Evolutionary conservation across 2,888 invertebrate species (phyloP).

Genomic region (Pachymerium ferrugineum): DNA sequence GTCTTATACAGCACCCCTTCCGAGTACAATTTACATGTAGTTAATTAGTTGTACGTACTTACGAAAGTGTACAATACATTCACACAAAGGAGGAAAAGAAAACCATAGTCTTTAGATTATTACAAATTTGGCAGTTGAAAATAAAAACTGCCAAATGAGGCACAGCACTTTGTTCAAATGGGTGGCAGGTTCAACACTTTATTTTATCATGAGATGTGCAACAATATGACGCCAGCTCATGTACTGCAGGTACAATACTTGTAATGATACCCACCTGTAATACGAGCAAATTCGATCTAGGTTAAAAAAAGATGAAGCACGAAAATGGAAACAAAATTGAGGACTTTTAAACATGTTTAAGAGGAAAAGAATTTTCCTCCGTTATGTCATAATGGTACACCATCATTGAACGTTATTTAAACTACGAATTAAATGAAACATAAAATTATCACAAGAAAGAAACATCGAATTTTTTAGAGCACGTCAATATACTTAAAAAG

Average conservation of each 20-base stretch:
- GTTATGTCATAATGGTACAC: not conserved
- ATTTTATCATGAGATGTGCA: not conserved
- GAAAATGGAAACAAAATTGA: not conserved
- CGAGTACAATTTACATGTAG: constrained; percentile 20
- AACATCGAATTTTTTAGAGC: not conserved
- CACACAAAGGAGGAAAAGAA: constrained; percentile 12
- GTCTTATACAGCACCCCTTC: constrained; percentile 13
- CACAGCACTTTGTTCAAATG: constrained; percentile 29
- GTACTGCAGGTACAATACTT: constrained; percentile 15
- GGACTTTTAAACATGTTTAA: not conserved
- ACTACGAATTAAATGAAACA: not conserved
- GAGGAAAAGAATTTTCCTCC: not conserved
- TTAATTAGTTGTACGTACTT: not conserved
- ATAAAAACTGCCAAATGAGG: constrained; percentile 29
- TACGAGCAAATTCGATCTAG: not conserved
- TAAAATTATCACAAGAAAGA: not conserved
- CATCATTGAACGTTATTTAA: not conserved
- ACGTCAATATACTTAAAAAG: not conserved
- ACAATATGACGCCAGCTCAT: constrained; percentile 4
- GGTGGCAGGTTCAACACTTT: constrained; percentile 29
- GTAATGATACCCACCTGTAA: not conserved
- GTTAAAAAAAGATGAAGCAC: not conserved
- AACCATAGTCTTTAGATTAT: not conserved
- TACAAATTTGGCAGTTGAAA: constrained; percentile 29
- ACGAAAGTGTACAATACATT: constrained; percentile 3